These are phyloP conservation scores for Pandemis cinnamomeana DNA, from an alignment of 2,888 invertebrate species.

Conservation along the genomic window DNA sequence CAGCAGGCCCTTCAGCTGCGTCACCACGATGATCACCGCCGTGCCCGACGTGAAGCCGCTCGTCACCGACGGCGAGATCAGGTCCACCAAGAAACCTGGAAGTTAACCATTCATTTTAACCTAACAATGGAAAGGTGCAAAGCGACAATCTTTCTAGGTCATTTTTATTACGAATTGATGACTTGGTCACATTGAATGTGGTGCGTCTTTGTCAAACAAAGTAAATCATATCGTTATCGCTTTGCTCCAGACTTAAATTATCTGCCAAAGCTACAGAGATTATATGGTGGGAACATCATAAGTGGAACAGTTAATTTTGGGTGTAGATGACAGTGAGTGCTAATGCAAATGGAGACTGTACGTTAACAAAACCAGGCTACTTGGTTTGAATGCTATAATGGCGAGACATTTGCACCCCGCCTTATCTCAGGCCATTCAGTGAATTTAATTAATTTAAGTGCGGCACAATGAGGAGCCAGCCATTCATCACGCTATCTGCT, in stretches of 20 bases:
- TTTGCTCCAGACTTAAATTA: too few species aligned
- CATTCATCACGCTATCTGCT: conserved; percentile 19
- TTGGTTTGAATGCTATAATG: background rate
- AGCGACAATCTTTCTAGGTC: background rate
- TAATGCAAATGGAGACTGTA: background rate
- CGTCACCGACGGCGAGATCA: conserved; percentile 93
- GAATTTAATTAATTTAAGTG: conserved; percentile 13
- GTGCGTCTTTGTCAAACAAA: background rate
- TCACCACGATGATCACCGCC: conserved; percentile 89
- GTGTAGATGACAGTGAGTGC: background rate
- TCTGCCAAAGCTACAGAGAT: too few species aligned
- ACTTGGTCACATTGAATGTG: background rate
- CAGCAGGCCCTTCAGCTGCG: conserved; percentile 90
- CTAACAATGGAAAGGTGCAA: too few species aligned
- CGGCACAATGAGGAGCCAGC: background rate
- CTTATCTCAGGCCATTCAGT: conserved; percentile 16
- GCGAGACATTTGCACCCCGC: conserved; percentile 5
- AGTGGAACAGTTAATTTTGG: background rate
- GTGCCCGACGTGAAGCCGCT: conserved; percentile 94
- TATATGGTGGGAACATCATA: too few species aligned
- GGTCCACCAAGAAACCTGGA: conserved; percentile 92
- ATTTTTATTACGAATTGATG: background rate
- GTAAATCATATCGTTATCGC: background rate
- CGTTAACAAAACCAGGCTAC: background rate
- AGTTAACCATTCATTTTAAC: background rate